phyloP scores from a whole-genome alignment of 2,888 invertebrate genomes.

The Monoplex corrugatus region DNA sequence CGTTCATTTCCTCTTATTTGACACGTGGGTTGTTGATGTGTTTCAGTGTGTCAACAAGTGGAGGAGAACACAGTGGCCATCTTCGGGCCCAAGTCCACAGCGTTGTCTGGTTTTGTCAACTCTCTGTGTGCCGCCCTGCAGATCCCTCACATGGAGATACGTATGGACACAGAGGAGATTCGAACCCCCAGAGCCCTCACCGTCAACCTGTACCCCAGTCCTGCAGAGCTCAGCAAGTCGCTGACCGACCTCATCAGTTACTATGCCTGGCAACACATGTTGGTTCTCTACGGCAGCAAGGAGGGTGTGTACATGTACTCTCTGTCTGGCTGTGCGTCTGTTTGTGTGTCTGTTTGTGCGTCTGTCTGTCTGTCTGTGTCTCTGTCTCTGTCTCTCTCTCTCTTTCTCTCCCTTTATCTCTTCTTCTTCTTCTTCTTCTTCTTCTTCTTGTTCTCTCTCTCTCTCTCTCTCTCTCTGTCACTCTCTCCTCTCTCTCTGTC shows the following conservation, averaged over 20 bases:
- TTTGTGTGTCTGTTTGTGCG: background rate
- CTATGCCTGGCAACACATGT: conserved; percentile 92
- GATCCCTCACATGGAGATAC: conserved; percentile 91
- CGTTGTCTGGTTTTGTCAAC: conserved; percentile 89
- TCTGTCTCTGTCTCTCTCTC: too few species aligned
- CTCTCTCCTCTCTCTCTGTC: too few species aligned
- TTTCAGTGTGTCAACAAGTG: conserved; percentile 78
- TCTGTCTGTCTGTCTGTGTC: background rate
- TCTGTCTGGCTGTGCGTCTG: background rate
- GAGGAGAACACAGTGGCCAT: conserved; percentile 90
- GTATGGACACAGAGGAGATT: conserved; percentile 83
- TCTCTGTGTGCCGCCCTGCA: conserved; percentile 91
- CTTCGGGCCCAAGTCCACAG: conserved; percentile 89
- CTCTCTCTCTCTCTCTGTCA: too few species aligned
- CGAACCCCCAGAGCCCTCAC: conserved; percentile 89
- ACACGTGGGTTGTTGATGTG: background rate
- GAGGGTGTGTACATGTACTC: conserved; percentile 84
- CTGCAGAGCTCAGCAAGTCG: conserved; percentile 89
- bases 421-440: too few species aligned
- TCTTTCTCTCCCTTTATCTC: too few species aligned
- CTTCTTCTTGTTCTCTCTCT: too few species aligned
- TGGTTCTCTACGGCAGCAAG: conserved; percentile 92
- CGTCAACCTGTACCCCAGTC: conserved; percentile 90
- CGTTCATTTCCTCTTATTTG: too few species aligned
- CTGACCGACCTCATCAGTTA: conserved; percentile 91